Conservation (phyloP, 2,113 vertebrate species). For the Phaethon lepturus region DNA sequence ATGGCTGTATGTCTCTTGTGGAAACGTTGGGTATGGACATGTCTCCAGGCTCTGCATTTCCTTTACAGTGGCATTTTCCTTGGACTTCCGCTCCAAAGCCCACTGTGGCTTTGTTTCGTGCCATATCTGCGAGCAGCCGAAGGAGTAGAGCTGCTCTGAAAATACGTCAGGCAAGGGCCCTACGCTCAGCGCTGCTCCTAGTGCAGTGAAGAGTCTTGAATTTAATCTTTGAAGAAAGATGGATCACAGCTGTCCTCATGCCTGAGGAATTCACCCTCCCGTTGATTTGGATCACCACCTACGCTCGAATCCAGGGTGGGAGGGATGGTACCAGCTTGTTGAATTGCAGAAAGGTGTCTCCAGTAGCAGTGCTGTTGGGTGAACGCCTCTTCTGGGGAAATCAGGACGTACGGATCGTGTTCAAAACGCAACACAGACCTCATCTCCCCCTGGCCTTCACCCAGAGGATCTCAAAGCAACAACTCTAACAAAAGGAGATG, state of each 20-base stretch:
- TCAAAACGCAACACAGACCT: neutral
- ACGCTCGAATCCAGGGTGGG: neutral
- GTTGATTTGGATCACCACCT: neutral
- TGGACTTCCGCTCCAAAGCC: neutral
- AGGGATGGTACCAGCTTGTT: neutral
- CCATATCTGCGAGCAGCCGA: neutral
- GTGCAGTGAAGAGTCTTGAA: neutral
- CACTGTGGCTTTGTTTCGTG: neutral
- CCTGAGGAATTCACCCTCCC: neutral
- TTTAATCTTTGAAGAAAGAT: neutral
- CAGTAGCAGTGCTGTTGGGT: neutral
- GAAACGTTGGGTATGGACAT: accelerated
- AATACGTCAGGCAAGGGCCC: neutral
- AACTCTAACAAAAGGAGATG: neutral
- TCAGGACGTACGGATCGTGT: neutral
- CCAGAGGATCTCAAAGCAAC: neutral
- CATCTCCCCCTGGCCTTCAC: neutral
- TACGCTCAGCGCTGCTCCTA: neutral
- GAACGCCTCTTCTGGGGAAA: neutral
- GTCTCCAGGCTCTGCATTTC: neutral
- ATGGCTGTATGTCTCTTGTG: accelerated
- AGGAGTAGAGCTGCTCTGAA: neutral
- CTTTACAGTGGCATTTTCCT: neutral
- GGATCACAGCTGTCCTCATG: neutral
- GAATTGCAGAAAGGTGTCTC: neutral